Conservation (phyloP, 1,140 invertebrate genomes). For the Monochamus saltuarius region DNA sequence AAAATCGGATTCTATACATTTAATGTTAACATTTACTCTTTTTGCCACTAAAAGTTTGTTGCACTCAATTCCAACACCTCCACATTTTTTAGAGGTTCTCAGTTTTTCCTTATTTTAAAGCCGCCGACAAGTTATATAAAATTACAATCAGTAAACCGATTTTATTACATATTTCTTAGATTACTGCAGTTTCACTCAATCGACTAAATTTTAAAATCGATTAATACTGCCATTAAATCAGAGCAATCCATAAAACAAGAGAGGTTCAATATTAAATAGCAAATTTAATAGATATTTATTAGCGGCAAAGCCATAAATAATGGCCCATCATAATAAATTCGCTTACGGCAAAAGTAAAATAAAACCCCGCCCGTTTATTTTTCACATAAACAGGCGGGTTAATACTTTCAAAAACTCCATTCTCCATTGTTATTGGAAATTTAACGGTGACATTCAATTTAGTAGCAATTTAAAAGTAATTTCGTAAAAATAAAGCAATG, state of each 20-base stretch:
- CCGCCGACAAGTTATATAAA: too few species aligned
- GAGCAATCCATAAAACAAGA: not conserved
- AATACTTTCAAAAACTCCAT: slow-evolving; percentile 26
- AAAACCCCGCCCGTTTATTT: slow-evolving; percentile 9
- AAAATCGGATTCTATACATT: too few species aligned
- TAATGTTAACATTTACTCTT: too few species aligned
- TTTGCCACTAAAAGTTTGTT: too few species aligned
- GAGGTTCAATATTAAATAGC: not conserved
- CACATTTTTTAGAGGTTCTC: too few species aligned
- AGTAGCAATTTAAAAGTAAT: slow-evolving; percentile 36
- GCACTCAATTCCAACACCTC: too few species aligned
- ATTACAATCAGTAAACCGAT: too few species aligned
- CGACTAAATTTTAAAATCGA: too few species aligned
- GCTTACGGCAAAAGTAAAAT: slow-evolving; percentile 2
- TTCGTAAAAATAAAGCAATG: slow-evolving; percentile 33
- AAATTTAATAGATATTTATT: slow-evolving; percentile 7
- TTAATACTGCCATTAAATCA: too few species aligned
- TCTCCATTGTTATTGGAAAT: slow-evolving; percentile 24
- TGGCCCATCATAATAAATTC: slow-evolving; percentile 9
- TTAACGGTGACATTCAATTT: slow-evolving; percentile 30
- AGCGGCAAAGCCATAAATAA: slow-evolving; percentile 9
- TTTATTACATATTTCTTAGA: too few species aligned
- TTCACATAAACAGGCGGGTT: slow-evolving; percentile 11
- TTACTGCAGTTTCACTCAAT: too few species aligned
- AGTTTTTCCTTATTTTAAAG: too few species aligned